Conservation (phyloP, 1,140 invertebrate species). For the Drosophila mayri region DNA sequence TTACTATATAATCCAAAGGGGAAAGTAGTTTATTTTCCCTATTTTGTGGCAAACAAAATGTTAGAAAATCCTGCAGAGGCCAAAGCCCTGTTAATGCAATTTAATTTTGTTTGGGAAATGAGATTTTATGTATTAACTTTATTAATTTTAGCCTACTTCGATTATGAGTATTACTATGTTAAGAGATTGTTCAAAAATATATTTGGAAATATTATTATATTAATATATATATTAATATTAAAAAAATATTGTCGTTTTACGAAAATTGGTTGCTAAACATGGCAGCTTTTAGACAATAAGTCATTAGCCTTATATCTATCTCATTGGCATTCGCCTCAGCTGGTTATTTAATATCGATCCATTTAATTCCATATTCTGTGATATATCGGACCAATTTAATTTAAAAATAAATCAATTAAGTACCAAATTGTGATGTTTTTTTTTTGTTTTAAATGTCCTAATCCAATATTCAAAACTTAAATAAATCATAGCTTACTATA, state of each 20-base stretch:
- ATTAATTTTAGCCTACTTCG: neutral
- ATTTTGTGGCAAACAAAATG: slow-evolving; percentile 12
- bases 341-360: neutral
- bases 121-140: neutral
- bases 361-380: neutral
- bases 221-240: neutral
- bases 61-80: neutral
- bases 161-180: neutral
- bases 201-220: neutral
- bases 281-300: no score
- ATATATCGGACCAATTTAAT: neutral
- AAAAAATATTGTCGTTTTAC: no score
- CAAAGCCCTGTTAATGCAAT: slow-evolving; percentile 11
- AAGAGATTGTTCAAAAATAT: no score
- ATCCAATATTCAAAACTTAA: no score
- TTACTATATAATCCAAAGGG: slow-evolving; percentile 3
- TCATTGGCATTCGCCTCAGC: no score
- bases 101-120: neutral
- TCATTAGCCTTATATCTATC: no score
- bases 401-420: neutral
- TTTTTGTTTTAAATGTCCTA: no score
- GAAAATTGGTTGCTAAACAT: no score
- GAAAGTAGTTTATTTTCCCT: slow-evolving; percentile 13
- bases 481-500: no score
- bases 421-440: no score